Conservation (phyloP, 2,797 vertebrate genomes). For the Sebastes oblongus region DNA sequence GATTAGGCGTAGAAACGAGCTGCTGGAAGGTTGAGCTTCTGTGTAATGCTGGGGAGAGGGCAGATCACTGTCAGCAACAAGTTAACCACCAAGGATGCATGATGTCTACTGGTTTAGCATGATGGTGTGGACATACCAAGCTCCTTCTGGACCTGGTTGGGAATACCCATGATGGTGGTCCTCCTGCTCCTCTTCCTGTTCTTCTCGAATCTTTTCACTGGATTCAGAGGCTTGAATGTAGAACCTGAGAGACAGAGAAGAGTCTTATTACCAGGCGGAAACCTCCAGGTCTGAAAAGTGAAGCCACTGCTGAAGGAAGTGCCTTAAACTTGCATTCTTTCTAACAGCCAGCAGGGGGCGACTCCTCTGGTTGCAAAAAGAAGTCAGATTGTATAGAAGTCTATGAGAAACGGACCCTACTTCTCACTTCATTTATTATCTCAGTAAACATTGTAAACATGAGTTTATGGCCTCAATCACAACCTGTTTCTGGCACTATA, state of each 20-base stretch:
- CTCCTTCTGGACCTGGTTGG: slow-evolving; percentile 94
- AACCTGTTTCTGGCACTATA: no score
- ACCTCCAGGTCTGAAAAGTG: no score
- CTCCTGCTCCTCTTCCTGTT: slow-evolving; percentile 86
- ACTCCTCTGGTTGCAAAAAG: no score
- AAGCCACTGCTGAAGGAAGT: no score
- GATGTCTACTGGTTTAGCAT: background rate
- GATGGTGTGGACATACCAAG: slow-evolving; percentile 82
- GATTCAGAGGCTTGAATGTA: slow-evolving; percentile 84
- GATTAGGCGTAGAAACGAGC: slow-evolving; percentile 44
- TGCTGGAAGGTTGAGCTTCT: slow-evolving; percentile 74
- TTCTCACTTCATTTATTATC: no score
- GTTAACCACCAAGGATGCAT: background rate
- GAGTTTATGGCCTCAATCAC: no score
- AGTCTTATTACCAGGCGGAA: fast-evolving
- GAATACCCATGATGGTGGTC: slow-evolving; percentile 95
- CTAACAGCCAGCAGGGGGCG: no score
- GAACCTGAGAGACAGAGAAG: slow-evolving; percentile 69
- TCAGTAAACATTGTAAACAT: no score
- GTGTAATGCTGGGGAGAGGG: slow-evolving; percentile 71
- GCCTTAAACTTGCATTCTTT: no score
- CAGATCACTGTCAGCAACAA: slow-evolving; percentile 4
- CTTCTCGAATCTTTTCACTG: slow-evolving; percentile 78
- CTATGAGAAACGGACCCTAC: no score
- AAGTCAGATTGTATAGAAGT: no score